Conservation (phyloP, 2,113 vertebrate genomes). For the Rutilus rutilus region DNA sequence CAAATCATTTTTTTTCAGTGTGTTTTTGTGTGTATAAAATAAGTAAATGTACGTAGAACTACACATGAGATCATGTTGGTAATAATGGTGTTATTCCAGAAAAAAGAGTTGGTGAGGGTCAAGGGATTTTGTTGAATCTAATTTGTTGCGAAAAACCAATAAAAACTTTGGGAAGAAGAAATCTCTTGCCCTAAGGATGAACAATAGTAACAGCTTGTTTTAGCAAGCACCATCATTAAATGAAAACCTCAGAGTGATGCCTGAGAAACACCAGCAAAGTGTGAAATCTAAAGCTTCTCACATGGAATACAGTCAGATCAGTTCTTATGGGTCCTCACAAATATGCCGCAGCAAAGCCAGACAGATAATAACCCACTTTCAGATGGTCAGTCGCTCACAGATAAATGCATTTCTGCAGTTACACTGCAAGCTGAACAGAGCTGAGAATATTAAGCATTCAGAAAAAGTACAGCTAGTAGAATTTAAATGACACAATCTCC, state of each 20-base stretch:
- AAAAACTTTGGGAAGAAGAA: neutral
- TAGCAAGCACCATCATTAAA: neutral
- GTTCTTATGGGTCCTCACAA: neutral
- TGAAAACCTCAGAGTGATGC: neutral
- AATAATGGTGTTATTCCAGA: neutral
- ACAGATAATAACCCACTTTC: slow-evolving; percentile 18
- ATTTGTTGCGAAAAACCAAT: neutral
- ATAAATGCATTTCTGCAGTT: neutral
- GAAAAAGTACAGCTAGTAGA: neutral
- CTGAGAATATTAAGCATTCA: neutral
- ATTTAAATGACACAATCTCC: neutral
- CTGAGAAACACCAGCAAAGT: neutral
- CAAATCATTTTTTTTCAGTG: too few species aligned
- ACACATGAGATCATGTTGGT: too few species aligned
- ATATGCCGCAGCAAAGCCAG: neutral
- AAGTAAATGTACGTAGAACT: too few species aligned
- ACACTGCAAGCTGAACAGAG: neutral
- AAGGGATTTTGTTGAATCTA: neutral
- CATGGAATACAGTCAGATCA: neutral
- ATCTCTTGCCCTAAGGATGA: neutral
- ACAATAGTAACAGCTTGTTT: neutral
- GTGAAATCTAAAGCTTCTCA: neutral
- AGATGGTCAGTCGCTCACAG: neutral
- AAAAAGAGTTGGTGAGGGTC: neutral
- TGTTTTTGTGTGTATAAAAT: too few species aligned